Evolutionary conservation across 2,113 vertebrate genomes (phyloP), one percentile per base, ranked within the genome.

Genomic region (Elachura formosa): DNA sequence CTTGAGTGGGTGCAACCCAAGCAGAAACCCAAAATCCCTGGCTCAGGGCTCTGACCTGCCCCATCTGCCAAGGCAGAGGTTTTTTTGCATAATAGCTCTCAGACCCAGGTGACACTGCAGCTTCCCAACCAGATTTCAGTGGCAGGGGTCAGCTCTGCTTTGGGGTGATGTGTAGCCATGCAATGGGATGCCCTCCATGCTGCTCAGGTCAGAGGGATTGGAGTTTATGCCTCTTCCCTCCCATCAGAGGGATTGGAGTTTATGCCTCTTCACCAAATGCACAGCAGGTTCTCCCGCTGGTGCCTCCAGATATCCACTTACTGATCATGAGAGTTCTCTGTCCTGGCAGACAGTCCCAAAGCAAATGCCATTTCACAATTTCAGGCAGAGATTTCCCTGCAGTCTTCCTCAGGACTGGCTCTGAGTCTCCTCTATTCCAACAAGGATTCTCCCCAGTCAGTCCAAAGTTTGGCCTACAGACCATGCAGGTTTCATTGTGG

Each of bases 1-100:
- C 63, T 23, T 14, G 11, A 52, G 48, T 0, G 6, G 25, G 6
- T 34, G 24, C 34, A 69, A 23, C 22, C 24, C 1, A 0, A 31
- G 20, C 54, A 71, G 43, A 18, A 43, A 34, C 38, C 28, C n/a
- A 29, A 73, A n/a, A 0, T 0, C 22, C 15, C 9, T 36, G 41
- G 0, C 7, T 10, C 3, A 1, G 45, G 31, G 49, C 7, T 46
- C 43, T 55, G 48, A 26, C 21, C 58, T 81, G 72, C 41, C 36
- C 59, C 52, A 18, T 25, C 52, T 38, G 8, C 17, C 52, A 40
- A 43, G 66, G 52, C 46, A 84, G 40, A 89, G 34, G 17, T 90
- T 75, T 40, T 45, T 31, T 67, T 48, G 43, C 20, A 29, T 36
- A 55, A 2, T 13, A 36, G 41, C 41, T 21, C 8, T 25, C 55